Conservation (phyloP, 2,888 invertebrate genomes). For the Masnerella sp. region DNA sequence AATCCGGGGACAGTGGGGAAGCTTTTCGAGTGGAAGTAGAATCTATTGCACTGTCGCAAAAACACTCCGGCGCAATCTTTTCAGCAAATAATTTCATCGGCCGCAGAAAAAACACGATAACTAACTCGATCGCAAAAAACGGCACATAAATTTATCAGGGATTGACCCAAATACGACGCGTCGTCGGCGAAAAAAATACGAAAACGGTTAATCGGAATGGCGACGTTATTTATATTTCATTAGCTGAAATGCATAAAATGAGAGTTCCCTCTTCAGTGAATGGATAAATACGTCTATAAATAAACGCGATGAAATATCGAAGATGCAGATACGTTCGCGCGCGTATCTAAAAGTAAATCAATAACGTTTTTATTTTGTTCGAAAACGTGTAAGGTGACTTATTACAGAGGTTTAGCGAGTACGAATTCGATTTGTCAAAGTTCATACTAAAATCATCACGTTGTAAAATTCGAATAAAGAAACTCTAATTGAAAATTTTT, state of each 20-base stretch:
- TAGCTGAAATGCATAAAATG: constrained; percentile 10
- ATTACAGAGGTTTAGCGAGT: too few relatives aligned
- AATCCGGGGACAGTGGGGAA: constrained; percentile 16
- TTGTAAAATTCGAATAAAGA: too few relatives aligned
- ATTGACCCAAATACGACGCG: constrained; percentile 17
- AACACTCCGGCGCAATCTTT: neutral
- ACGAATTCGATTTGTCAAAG: too few relatives aligned
- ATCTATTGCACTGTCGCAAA: too few relatives aligned
- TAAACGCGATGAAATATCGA: constrained; percentile 16
- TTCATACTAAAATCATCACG: too few relatives aligned
- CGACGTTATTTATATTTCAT: constrained; percentile 22
- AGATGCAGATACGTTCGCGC: constrained; percentile 25
- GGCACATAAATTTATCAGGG: constrained; percentile 1
- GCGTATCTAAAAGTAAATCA: constrained; percentile 13
- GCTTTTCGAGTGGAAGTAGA: constrained; percentile 35
- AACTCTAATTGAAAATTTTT: too few relatives aligned
- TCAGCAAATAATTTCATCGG: neutral
- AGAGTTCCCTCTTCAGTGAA: too few relatives aligned
- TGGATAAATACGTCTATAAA: constrained; percentile 18
- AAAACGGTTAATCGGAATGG: too few relatives aligned
- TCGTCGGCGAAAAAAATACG: too few relatives aligned
- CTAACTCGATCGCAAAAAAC: too few relatives aligned
- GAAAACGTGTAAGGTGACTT: neutral
- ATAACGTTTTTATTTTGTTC: constrained; percentile 36
- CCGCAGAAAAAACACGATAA: too few relatives aligned